Percentiles rank a stretch among this genome's conserved stretches.
These are phyloP conservation scores for Planococcus citri DNA, from an alignment of 1,140 invertebrate species.

Conservation along the genomic window DNA sequence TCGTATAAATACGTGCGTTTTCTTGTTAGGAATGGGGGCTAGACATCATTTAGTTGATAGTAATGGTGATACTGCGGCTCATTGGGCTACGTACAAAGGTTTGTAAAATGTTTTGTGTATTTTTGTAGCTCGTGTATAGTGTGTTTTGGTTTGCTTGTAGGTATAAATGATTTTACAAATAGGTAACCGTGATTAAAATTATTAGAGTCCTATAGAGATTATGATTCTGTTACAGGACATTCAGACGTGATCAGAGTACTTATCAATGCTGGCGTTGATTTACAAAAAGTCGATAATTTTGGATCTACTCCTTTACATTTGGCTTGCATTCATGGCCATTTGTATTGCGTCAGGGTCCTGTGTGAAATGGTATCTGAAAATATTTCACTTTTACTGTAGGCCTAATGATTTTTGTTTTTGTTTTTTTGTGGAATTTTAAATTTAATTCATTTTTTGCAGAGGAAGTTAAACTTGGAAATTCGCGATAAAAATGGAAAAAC, in stretches of 20 bases:
- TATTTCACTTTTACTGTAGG: no score
- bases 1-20: slow-evolving; percentile 73
- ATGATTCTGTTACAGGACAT: slow-evolving; percentile 41
- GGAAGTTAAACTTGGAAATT: slow-evolving; percentile 69
- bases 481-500: slow-evolving; percentile 85
- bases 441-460: slow-evolving; percentile 37
- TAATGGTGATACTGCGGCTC: slow-evolving; percentile 80
- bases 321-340: slow-evolving; percentile 77
- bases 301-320: slow-evolving; percentile 85
- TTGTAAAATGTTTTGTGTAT: not conserved
- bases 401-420: slow-evolving; percentile 23
- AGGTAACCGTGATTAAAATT: no score
- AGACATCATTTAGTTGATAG: slow-evolving; percentile 73
- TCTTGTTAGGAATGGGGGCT: slow-evolving; percentile 74
- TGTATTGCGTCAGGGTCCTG: slow-evolving; percentile 62
- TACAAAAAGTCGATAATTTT: slow-evolving; percentile 81
- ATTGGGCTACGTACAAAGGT: slow-evolving; percentile 87
- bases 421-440: not conserved
- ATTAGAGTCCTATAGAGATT: no score
- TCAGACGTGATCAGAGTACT: slow-evolving; percentile 72
- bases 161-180: no score
- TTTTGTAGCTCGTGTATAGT: not conserved
- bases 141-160: no score
- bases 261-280: slow-evolving; percentile 78
- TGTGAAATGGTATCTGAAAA: slow-evolving; percentile 84